phyloP scores from a whole-genome alignment of 2,888 invertebrate genomes.

The Cheilosia vulpina region DNA sequence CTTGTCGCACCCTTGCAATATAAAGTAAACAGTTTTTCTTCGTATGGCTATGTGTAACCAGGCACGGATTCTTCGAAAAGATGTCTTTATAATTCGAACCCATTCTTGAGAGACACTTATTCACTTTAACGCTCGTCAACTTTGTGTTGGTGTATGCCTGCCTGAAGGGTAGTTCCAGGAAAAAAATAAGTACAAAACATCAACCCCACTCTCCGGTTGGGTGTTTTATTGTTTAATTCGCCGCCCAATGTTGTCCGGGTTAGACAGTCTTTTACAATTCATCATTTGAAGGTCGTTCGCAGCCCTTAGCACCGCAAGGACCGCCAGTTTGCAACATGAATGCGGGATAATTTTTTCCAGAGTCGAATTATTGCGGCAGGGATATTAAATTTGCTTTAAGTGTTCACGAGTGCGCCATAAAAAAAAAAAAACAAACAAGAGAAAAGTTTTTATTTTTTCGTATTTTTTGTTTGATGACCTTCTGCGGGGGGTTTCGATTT shows the following conservation, averaged over 20 bases:
- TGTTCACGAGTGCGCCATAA: slow-evolving; percentile 22
- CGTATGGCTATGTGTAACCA: slow-evolving; percentile 30
- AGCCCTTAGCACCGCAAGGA: slow-evolving; percentile 12
- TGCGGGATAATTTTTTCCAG: not conserved
- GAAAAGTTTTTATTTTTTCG: not conserved
- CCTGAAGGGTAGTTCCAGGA: slow-evolving; percentile 11
- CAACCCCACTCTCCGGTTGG: not conserved
- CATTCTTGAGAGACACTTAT: slow-evolving; percentile 24
- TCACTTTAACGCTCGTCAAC: slow-evolving; percentile 48
- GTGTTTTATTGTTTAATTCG: not conserved
- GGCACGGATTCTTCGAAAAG: slow-evolving; percentile 31
- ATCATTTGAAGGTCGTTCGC: slow-evolving; percentile 38
- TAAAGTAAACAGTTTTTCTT: slow-evolving; percentile 34
- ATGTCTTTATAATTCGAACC: not conserved
- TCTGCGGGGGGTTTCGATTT: not conserved
- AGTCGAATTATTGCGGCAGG: slow-evolving; percentile 21
- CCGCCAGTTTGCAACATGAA: slow-evolving; percentile 7
- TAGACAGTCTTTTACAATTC: slow-evolving; percentile 47
- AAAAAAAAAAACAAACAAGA: slow-evolving; percentile 5
- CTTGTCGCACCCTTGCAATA: slow-evolving; percentile 16
- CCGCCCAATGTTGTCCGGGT: slow-evolving; percentile 32
- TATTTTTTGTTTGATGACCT: slow-evolving; percentile 11
- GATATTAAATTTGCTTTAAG: slow-evolving; percentile 56
- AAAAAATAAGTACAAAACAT: slow-evolving; percentile 5
- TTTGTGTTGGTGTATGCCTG: slow-evolving; percentile 5